Evolutionary conservation across 2,888 invertebrate species (phyloP).

Genomic region (Carterocephalus palaemon): DNA sequence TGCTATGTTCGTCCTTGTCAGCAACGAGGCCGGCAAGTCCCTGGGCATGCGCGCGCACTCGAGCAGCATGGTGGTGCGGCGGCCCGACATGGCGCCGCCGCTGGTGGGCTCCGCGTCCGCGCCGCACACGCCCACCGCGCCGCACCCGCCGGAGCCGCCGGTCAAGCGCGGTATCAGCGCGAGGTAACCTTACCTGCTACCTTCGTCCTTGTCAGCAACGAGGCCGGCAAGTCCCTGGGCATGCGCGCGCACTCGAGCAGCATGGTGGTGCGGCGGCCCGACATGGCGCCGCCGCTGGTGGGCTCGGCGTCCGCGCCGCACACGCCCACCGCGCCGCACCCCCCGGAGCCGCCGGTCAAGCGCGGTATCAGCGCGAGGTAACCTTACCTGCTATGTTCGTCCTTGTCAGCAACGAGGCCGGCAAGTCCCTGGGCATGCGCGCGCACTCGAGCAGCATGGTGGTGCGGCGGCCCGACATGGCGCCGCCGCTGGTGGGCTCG

Average conservation of each 20-base stretch:
- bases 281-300: slow-evolving; percentile 51
- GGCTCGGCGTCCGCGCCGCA: slow-evolving; percentile 33
- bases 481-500: slow-evolving; percentile 40
- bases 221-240: no score
- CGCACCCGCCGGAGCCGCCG: slow-evolving; percentile 36
- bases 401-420: slow-evolving; percentile 37
- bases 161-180: slow-evolving; percentile 30
- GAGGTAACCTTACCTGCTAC: no score
- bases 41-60: slow-evolving; percentile 52
- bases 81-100: slow-evolving; percentile 51
- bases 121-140: no score
- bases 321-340: slow-evolving; percentile 44
- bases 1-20: no score
- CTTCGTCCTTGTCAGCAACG: no score
- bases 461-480: slow-evolving; percentile 50
- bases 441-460: slow-evolving; percentile 61
- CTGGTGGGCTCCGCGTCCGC: slow-evolving; percentile 40
- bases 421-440: slow-evolving; percentile 48
- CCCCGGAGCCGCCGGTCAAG: slow-evolving; percentile 15
- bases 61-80: slow-evolving; percentile 59
- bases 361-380: slow-evolving; percentile 41
- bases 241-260: slow-evolving; percentile 56
- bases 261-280: slow-evolving; percentile 57
- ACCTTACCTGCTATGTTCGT: slow-evolving; percentile 25
- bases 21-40: no score